phyloP scores from a whole-genome alignment of 2,888 invertebrate genomes.

The Oxytorus armatus region DNA sequence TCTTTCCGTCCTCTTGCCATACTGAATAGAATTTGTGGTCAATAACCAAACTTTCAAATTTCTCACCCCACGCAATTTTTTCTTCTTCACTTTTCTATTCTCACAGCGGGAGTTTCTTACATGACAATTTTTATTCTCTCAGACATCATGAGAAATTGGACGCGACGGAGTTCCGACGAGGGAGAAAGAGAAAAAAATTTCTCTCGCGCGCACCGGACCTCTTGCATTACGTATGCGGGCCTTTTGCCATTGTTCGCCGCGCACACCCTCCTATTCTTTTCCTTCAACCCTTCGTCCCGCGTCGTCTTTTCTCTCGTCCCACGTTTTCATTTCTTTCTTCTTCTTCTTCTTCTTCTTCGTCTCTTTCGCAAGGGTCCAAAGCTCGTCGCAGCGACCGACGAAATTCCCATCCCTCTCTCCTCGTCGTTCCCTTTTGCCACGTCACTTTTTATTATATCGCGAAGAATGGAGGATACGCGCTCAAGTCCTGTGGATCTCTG shows the following conservation, averaged over 20 bases:
- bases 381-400: constrained; percentile 16
- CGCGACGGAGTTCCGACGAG: no score
- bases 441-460: constrained; percentile 52
- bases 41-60: constrained; percentile 26
- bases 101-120: background rate
- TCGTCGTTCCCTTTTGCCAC: background rate
- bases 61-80: background rate
- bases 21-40: constrained; percentile 19
- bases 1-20: background rate
- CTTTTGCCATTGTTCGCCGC: constrained; percentile 60
- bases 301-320: constrained; percentile 17
- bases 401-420: constrained; percentile 29
- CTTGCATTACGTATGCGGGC: constrained; percentile 55
- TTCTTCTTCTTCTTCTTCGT: background rate
- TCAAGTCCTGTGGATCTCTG: constrained; percentile 8
- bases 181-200: no score
- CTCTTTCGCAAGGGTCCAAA: constrained; percentile 17
- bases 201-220: no score
- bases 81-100: background rate
- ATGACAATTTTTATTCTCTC: constrained; percentile 48
- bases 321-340: background rate
- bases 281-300: constrained; percentile 36
- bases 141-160: constrained; percentile 4
- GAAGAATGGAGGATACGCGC: constrained; percentile 20
- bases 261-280: constrained; percentile 42